Conservation (phyloP, 2,888 invertebrate species). For the Lasioglossum leucozonium region DNA sequence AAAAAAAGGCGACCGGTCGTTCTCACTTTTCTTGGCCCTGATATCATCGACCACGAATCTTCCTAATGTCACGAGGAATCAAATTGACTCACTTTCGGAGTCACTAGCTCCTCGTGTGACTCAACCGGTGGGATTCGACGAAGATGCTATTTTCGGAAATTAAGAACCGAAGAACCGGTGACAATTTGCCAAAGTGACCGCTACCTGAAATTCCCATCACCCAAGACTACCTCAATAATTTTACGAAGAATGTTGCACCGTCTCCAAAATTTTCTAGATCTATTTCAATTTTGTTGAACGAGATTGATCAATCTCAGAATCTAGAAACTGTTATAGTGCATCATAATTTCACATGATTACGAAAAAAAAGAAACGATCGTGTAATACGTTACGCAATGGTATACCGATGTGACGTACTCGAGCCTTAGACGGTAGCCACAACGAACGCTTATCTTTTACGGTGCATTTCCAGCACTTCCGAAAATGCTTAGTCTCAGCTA, state of each 20-base stretch:
- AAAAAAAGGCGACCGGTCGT: background rate
- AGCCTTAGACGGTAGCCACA: background rate
- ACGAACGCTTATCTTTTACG: background rate
- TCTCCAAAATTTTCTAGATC: background rate
- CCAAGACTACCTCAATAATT: background rate
- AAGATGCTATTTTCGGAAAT: constrained; percentile 29
- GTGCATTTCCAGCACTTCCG: background rate
- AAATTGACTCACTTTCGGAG: background rate
- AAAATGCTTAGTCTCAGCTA: background rate
- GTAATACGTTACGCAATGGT: background rate
- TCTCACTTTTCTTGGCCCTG: constrained; percentile 33
- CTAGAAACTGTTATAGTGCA: too few relatives aligned
- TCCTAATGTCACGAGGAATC: background rate
- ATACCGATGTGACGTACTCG: background rate
- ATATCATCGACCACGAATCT: constrained; percentile 31
- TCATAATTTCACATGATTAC: background rate
- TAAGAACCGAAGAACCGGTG: background rate
- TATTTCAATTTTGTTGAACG: too few relatives aligned
- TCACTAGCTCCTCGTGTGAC: constrained; percentile 11
- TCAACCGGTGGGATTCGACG: constrained; percentile 28
- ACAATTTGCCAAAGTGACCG: background rate
- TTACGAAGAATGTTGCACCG: background rate
- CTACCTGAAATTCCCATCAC: background rate
- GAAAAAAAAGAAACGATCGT: background rate
- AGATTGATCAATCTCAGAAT: too few relatives aligned